A percentile compares a stretch with the other conserved stretches of the same genome.
Evolutionary conservation across 2,113 vertebrate species (phyloP).

Genomic region (Campylomormyrus tamandua): DNA sequence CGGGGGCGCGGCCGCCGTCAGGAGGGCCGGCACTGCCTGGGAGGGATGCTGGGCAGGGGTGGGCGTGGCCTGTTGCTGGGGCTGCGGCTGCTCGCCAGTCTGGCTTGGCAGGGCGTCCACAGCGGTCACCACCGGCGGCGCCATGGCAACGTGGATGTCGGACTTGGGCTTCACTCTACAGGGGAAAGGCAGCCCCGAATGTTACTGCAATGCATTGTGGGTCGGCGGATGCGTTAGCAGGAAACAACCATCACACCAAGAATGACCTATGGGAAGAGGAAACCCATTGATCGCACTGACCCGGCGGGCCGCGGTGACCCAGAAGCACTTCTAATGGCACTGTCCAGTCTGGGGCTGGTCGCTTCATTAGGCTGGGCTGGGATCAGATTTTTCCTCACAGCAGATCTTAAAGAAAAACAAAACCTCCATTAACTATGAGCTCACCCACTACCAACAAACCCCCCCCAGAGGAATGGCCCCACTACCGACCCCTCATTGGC

Average conservation of each 20-base stretch:
- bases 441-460: background rate
- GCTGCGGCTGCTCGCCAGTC: slow-evolving; percentile 55
- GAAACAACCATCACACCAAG: background rate
- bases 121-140: slow-evolving; percentile 77
- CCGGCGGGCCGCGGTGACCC: slow-evolving; percentile 86
- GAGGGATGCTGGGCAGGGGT: slow-evolving; percentile 73
- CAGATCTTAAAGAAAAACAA: slow-evolving; percentile 56
- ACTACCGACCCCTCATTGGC: slow-evolving; percentile 79
- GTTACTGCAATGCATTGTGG: background rate
- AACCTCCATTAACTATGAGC: background rate
- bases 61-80: slow-evolving; percentile 60
- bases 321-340: slow-evolving; percentile 70
- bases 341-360: slow-evolving; percentile 69
- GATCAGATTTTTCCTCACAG: slow-evolving; percentile 88
- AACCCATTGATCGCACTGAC: slow-evolving; percentile 54
- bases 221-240: background rate
- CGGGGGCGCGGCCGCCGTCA: slow-evolving; percentile 72
- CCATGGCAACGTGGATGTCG: slow-evolving; percentile 83
- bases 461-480: background rate
- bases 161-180: slow-evolving; percentile 83
- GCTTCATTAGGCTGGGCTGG: slow-evolving; percentile 78
- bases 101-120: slow-evolving; percentile 78
- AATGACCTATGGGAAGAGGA: background rate
- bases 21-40: slow-evolving; percentile 78
- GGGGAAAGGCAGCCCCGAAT: background rate